Conservation (phyloP, 2,797 vertebrate species). For the Sebastes kiyomatsui region DNA sequence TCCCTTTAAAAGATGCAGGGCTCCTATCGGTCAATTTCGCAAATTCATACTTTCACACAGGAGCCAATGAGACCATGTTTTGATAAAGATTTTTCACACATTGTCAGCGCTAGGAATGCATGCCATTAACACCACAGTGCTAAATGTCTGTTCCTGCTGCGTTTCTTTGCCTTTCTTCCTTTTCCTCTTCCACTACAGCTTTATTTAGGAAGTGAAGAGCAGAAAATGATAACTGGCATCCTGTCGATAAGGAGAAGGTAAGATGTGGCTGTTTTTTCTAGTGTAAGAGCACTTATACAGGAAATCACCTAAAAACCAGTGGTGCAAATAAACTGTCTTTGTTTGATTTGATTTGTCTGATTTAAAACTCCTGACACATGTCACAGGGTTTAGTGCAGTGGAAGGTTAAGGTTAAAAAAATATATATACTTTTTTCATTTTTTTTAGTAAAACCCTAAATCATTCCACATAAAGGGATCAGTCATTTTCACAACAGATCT, state of each 20-base stretch:
- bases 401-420: neutral
- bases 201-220: conserved; percentile 70
- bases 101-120: neutral
- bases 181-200: neutral
- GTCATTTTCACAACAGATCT: neutral
- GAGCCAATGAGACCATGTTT: neutral
- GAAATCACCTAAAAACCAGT: neutral
- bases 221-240: conserved; percentile 68
- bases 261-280: conserved; percentile 75
- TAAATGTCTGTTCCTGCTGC: neutral
- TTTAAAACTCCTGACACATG: neutral
- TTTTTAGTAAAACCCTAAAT: neutral
- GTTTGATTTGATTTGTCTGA: neutral
- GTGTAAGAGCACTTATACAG: conserved; percentile 61
- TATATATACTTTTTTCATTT: too few species aligned
- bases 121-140: neutral
- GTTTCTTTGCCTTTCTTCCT: neutral
- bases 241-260: conserved; percentile 83
- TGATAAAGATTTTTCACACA: neutral
- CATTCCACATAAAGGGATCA: neutral
- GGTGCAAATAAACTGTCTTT: neutral
- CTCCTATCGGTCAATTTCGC: neutral
- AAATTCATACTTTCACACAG: neutral
- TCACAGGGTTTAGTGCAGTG: neutral
- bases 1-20: neutral